A percentile compares a stretch with the other conserved stretches of the same genome.
Conservation (phyloP, 2,888 invertebrate species). For the Acronicta psi region DNA sequence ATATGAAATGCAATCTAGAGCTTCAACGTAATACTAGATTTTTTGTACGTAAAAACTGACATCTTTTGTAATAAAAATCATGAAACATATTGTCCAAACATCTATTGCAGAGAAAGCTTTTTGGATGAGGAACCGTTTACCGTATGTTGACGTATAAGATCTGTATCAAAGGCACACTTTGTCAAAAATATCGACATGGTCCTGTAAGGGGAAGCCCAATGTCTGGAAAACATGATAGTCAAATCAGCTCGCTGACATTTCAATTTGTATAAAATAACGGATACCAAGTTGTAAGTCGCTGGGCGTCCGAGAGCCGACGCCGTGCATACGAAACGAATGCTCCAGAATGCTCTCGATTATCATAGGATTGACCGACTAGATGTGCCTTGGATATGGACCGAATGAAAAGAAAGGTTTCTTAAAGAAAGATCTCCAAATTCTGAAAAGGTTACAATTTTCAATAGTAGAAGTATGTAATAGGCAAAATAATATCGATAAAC, state of each 20-base stretch:
- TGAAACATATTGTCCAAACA: too few species aligned
- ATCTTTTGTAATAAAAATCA: too few species aligned
- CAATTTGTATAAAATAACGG: slow-evolving; percentile 80
- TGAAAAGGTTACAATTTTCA: too few species aligned
- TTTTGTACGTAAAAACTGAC: too few species aligned
- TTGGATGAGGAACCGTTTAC: too few species aligned
- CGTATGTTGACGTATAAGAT: neutral
- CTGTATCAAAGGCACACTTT: neutral
- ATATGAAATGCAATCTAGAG: too few species aligned
- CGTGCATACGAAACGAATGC: slow-evolving; percentile 63
- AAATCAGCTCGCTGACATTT: slow-evolving; percentile 73
- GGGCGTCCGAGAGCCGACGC: slow-evolving; percentile 57
- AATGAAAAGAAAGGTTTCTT: neutral
- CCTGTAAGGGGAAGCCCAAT: slow-evolving; percentile 21
- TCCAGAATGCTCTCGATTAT: slow-evolving; percentile 27
- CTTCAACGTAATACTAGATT: too few species aligned
- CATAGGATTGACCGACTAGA: slow-evolving; percentile 35
- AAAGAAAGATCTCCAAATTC: too few species aligned
- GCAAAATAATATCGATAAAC: neutral
- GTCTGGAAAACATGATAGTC: slow-evolving; percentile 53
- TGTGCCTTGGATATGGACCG: slow-evolving; percentile 22
- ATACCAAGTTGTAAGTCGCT: slow-evolving; percentile 62
- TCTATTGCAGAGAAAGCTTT: too few species aligned
- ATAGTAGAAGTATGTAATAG: too few species aligned
- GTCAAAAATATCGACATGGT: neutral